Evolutionary conservation across 1,140 invertebrate species (phyloP).

Genomic region (Cyclina sinensis): DNA sequence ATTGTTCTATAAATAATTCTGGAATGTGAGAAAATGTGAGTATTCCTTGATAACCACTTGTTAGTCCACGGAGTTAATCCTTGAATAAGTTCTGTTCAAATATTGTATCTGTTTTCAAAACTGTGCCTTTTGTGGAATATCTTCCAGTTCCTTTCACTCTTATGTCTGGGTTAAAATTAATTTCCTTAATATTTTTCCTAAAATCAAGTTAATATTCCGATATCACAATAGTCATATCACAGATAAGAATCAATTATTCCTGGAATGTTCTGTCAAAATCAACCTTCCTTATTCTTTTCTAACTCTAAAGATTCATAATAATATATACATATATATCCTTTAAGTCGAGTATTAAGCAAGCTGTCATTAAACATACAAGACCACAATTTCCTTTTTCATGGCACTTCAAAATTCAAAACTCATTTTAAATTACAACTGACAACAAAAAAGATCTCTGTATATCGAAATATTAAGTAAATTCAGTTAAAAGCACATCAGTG

Average conservation of each 20-base stretch:
- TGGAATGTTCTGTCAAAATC: not conserved
- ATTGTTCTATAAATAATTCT: not conserved
- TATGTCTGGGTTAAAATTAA: not conserved
- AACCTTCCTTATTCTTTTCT: not conserved
- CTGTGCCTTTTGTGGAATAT: too few relatives aligned
- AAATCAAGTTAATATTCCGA: not conserved
- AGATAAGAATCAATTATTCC: not conserved
- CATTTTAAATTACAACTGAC: too few relatives aligned
- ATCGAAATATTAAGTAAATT: not conserved
- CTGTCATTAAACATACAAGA: not conserved
- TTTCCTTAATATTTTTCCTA: not conserved
- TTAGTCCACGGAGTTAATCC: not conserved
- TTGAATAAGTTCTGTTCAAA: not conserved
- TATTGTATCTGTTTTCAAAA: not conserved
- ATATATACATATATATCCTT: not conserved
- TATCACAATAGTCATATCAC: not conserved
- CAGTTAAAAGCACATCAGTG: not conserved
- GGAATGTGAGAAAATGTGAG: slow-evolving; percentile 24
- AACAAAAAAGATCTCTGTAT: too few relatives aligned
- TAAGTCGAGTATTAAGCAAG: not conserved
- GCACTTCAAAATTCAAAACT: too few relatives aligned
- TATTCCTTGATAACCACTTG: not conserved
- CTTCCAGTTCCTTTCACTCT: too few relatives aligned
- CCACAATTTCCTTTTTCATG: not conserved
- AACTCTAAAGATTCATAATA: not conserved